A percentile compares a stretch with the other conserved stretches of the same genome.
phyloP scores from a whole-genome alignment of 1,140 invertebrate species.

The Drosophila carrolli region DNA sequence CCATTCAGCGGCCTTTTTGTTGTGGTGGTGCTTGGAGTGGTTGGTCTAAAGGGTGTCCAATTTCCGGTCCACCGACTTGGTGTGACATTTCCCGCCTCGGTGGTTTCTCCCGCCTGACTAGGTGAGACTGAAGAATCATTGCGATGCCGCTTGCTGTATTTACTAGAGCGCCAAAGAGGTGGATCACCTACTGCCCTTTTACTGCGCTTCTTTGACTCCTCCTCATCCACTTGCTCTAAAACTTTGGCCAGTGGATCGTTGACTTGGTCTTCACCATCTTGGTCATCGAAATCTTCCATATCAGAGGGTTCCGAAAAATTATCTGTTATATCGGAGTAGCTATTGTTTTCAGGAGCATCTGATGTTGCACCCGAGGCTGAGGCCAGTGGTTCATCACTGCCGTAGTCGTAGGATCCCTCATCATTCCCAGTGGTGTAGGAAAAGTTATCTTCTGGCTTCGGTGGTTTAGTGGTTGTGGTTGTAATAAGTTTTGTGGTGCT shows the following conservation, averaged over 20 bases:
- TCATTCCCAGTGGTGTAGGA: slow-evolving; percentile 37
- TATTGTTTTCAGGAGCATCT: slow-evolving; percentile 56
- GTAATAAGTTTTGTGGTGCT: slow-evolving; percentile 8
- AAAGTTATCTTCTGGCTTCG: slow-evolving; percentile 11
- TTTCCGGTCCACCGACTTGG: slow-evolving; percentile 13
- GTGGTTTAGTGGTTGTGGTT: slow-evolving; percentile 17
- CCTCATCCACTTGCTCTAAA: slow-evolving; percentile 51
- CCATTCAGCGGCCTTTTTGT: slow-evolving; percentile 6
- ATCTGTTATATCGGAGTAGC: slow-evolving; percentile 70
- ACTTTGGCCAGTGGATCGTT: slow-evolving; percentile 60
- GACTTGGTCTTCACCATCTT: slow-evolving; percentile 41
- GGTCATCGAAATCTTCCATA: slow-evolving; percentile 13
- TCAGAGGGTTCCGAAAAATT: slow-evolving; percentile 61
- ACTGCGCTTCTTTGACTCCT: slow-evolving; percentile 3
- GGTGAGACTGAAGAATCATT: slow-evolving; percentile 11
- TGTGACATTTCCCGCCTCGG: not conserved
- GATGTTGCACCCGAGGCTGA: slow-evolving; percentile 63
- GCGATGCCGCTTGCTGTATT: slow-evolving; percentile 62
- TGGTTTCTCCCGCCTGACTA: slow-evolving; percentile 6
- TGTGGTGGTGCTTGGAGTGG: slow-evolving; percentile 15
- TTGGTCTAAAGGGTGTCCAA: slow-evolving; percentile 23
- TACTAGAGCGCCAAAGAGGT: slow-evolving; percentile 38
- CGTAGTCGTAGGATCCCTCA: slow-evolving; percentile 52
- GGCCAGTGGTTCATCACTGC: slow-evolving; percentile 48
- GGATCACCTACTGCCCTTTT: slow-evolving; percentile 29